These are phyloP conservation scores for Agrilus biguttatus DNA, from an alignment of 2,888 invertebrate species.

Conservation along the genomic window DNA sequence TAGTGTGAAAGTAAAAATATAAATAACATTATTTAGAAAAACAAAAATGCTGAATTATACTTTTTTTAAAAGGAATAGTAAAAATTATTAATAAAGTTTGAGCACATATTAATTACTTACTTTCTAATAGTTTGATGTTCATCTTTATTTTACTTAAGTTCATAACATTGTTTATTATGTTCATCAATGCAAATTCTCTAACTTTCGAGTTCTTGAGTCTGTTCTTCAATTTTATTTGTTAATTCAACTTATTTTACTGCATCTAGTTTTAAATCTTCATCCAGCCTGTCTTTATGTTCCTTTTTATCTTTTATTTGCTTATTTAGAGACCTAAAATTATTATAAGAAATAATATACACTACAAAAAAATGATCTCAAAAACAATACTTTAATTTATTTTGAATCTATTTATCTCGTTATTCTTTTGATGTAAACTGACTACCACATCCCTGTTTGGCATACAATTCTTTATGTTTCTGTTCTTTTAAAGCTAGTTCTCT, in stretches of 20 bases:
- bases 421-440: slow-evolving; percentile 90
- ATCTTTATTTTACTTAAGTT: slow-evolving; percentile 89
- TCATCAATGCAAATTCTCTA: slow-evolving; percentile 86
- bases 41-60: too few relatives aligned
- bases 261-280: slow-evolving; percentile 79
- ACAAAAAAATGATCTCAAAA: background rate
- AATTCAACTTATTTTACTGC: slow-evolving; percentile 53
- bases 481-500: slow-evolving; percentile 80
- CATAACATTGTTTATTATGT: slow-evolving; percentile 89
- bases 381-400: slow-evolving; percentile 75
- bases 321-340: slow-evolving; percentile 51
- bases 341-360: slow-evolving; percentile 1
- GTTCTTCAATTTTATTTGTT: slow-evolving; percentile 48
- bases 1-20: slow-evolving; percentile 2
- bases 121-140: slow-evolving; percentile 83
- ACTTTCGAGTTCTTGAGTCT: slow-evolving; percentile 74
- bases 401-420: slow-evolving; percentile 94
- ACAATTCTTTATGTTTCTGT: slow-evolving; percentile 89
- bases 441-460: slow-evolving; percentile 95
- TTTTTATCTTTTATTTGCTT: slow-evolving; percentile 93
- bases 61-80: too few relatives aligned
- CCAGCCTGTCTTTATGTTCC: slow-evolving; percentile 75
- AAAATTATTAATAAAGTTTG: too few relatives aligned
- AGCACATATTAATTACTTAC: slow-evolving; percentile 36
- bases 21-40: background rate